Base-by-base conservation (phyloP, 2,797 vertebrate genomes). In the Lutjanus argentimaculatus region DNA sequence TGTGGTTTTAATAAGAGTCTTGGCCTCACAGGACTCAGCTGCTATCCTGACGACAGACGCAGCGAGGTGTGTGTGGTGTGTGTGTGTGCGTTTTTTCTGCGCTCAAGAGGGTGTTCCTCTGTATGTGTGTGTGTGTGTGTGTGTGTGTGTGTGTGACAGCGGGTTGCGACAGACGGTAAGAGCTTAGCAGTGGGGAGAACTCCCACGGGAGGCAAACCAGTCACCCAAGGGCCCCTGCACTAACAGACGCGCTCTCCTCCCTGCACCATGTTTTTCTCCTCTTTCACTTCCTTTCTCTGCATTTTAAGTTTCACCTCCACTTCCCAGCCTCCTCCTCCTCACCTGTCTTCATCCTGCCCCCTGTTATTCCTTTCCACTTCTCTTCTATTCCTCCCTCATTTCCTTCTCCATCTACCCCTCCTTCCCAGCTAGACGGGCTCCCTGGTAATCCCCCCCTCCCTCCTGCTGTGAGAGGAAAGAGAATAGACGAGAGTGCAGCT, bases 1-100 rank as follows among this genome's bases (percentile, higher is more conserved):
- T 98, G 98, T 98, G 97, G 96, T 96, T 98, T 98, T 98, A 99
- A 99, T 98, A 98, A 98, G 97, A 96, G 96, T 95, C 95, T 93
- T 67, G 95, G 97, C 96, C 97, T 97, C 96, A 75, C 91, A 97
- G 97, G 97, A 98, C 96, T 98, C 98, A 98, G 97, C 97, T 98
- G 97, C 96, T 95, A 96, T 97, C 95, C 97, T 97, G 97, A 97
- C 93, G 96, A 96, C 96, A 96, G 96, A 96, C 92, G 77, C 79
- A 56, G 80, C 15, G 65, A 85, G 73, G 79, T 89, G 88, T 95
- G 95, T 95, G 95, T 36, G 68, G 95, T 36, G 68, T 66, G 58
- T 51, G 62, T 67, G 85, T 70, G 87, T 77, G 84, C 36, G 21
- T 57, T 13, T 36, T 62, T 30, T 74, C 42, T 66, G 14, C 46